Evolutionary conservation across 1,140 invertebrate genomes (phyloP).

Genomic region (Trichonephila clavata): DNA sequence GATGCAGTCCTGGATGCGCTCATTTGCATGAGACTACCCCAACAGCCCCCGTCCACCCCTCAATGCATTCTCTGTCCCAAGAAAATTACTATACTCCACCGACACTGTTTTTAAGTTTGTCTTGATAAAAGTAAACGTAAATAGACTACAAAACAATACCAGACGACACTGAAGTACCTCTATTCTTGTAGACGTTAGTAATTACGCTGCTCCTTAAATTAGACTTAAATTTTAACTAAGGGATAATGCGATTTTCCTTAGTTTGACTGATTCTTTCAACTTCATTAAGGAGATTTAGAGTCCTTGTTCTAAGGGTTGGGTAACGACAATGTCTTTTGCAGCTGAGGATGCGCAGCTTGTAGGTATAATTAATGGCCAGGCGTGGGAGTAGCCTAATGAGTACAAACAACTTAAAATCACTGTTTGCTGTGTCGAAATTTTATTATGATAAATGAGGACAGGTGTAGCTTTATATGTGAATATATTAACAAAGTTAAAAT

Average conservation of each 20-base stretch:
- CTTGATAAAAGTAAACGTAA: not conserved
- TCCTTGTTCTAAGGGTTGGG: not conserved
- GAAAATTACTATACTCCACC: not conserved
- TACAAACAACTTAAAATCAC: not conserved
- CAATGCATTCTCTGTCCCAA: not conserved
- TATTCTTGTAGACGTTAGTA: not conserved
- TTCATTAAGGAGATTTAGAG: not conserved
- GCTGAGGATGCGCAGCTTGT: not conserved
- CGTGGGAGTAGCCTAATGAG: not conserved
- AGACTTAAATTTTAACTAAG: constrained; percentile 25
- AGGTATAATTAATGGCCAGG: not conserved
- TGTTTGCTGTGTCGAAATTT: not conserved
- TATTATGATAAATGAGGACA: not conserved
- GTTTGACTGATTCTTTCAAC: not conserved
- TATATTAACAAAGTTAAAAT: not conserved
- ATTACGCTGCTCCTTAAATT: not conserved
- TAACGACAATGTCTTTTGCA: not conserved
- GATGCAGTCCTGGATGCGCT: not conserved
- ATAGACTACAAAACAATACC: not conserved
- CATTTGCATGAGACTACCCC: constrained; percentile 29
- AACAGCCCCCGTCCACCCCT: no score
- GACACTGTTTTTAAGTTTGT: constrained; percentile 1
- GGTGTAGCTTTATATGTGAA: not conserved
- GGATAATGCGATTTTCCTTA: not conserved
- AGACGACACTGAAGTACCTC: no score